Percentiles rank a stretch among this genome's conserved stretches.
phyloP scores from a whole-genome alignment of 30 jellyfish, hydroid and myxozoan species.

The Clytia hemisphaerica region DNA sequence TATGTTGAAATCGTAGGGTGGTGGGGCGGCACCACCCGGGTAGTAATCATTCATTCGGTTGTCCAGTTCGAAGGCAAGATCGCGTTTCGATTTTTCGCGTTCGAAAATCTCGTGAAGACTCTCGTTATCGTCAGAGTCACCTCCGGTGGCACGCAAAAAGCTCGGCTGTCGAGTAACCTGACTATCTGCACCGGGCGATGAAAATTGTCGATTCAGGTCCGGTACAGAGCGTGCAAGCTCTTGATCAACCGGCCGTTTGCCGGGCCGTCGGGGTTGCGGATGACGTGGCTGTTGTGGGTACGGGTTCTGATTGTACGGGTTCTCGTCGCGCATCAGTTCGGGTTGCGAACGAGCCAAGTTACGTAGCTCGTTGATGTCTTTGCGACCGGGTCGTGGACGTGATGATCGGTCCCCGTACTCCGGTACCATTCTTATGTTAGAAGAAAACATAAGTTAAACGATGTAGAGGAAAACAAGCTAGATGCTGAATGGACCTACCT shows the following conservation, averaged over 20 bases:
- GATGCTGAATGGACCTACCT: too few species aligned
- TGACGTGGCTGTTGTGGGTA: slow-evolving; percentile 35
- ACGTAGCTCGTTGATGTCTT: slow-evolving; percentile 71
- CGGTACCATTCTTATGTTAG: too few species aligned
- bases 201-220: slow-evolving; percentile 34
- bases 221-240: slow-evolving; percentile 91
- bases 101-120: slow-evolving; percentile 19
- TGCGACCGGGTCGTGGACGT: slow-evolving; percentile 58
- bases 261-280: slow-evolving; percentile 55
- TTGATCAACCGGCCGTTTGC: slow-evolving; percentile 55
- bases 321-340: slow-evolving; percentile 51
- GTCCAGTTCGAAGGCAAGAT: slow-evolving; percentile 81
- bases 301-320: slow-evolving; percentile 34
- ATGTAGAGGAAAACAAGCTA: too few species aligned
- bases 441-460: too few species aligned
- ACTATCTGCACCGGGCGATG: slow-evolving; percentile 60
- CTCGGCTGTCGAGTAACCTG: slow-evolving; percentile 87
- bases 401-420: too few species aligned
- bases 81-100: slow-evolving; percentile 55
- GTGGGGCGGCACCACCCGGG: slow-evolving; percentile 85
- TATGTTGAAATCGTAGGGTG: slow-evolving; percentile 62
- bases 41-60: slow-evolving; percentile 47
- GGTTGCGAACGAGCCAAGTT: slow-evolving; percentile 93
- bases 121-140: slow-evolving; percentile 42
- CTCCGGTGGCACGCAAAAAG: slow-evolving; percentile 81